phyloP scores from a whole-genome alignment of 2,888 invertebrate genomes.

The Hipparchia sbordonii region DNA sequence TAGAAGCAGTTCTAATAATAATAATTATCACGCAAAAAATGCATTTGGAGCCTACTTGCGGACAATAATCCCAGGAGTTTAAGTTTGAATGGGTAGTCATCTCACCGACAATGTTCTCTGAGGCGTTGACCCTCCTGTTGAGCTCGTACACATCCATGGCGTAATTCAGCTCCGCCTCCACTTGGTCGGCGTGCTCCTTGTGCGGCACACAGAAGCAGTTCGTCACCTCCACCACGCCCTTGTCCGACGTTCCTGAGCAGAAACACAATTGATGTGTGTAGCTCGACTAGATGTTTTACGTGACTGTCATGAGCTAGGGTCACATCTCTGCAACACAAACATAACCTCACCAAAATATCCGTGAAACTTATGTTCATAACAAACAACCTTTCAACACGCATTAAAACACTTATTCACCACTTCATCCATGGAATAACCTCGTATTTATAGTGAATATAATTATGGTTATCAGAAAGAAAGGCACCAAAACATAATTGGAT shows the following conservation, averaged over 20 bases:
- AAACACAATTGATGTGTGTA: conserved; percentile 4
- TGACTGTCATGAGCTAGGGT: no score
- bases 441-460: no score
- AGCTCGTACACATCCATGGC: conserved; percentile 97
- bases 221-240: conserved; percentile 97
- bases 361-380: no score
- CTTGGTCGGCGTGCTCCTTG: conserved; percentile 98
- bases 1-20: no score
- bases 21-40: no score
- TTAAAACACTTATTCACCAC: neutral
- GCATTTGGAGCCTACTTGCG: no score
- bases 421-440: neutral
- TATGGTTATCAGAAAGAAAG: neutral
- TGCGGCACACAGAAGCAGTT: conserved; percentile 99
- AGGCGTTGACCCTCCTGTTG: conserved; percentile 95
- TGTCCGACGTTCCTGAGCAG: conserved; percentile 90
- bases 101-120: conserved; percentile 94
- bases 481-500: neutral
- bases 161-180: conserved; percentile 98
- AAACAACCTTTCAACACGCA: no score
- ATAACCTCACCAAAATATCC: no score
- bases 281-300: no score
- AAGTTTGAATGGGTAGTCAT: conserved; percentile 12
- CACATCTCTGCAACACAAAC: no score
- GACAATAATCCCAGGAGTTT: no score